Percentiles rank a stretch among this genome's conserved stretches.
Evolutionary conservation across 64 coral and sea anemone genomes (phyloP).

Genomic region (Pocillopora damicornis): DNA sequence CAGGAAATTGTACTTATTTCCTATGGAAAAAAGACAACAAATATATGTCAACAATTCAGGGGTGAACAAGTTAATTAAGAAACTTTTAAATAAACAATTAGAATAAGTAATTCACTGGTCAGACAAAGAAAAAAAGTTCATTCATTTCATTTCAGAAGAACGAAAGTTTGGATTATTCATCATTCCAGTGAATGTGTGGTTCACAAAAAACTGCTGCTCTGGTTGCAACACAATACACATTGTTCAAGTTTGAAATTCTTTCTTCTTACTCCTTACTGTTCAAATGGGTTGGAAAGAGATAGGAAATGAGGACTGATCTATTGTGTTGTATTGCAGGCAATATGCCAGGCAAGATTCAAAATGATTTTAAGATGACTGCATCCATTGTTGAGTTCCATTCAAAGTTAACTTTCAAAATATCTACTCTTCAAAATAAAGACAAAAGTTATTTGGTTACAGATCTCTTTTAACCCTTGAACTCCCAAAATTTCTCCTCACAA

Average conservation of each 20-base stretch:
- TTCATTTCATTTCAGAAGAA: conserved; percentile 57
- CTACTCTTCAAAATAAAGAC: too few relatives aligned
- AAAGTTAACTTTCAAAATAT: too few relatives aligned
- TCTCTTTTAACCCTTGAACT: too few relatives aligned
- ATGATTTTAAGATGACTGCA: too few relatives aligned
- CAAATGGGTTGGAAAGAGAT: neutral
- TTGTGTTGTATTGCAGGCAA: neutral
- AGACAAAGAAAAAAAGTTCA: neutral
- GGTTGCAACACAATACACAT: neutral
- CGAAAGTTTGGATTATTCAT: conserved; percentile 61
- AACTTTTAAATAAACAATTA: neutral
- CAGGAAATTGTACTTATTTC: too few relatives aligned
- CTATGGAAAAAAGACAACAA: neutral
- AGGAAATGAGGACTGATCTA: neutral
- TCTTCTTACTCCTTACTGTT: too few relatives aligned
- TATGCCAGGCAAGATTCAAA: too few relatives aligned
- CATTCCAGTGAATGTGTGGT: conserved; percentile 36
- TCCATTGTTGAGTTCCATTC: too few relatives aligned
- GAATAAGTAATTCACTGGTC: conserved; percentile 36
- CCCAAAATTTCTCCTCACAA: too few relatives aligned
- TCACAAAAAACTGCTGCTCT: neutral
- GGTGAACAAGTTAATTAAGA: too few relatives aligned
- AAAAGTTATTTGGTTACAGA: too few relatives aligned
- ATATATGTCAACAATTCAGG: too few relatives aligned
- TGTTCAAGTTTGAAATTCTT: neutral